These are phyloP conservation scores for Caenorhabditis inopinata DNA, from an alignment of 1,140 invertebrate species.

Conservation along the genomic window DNA sequence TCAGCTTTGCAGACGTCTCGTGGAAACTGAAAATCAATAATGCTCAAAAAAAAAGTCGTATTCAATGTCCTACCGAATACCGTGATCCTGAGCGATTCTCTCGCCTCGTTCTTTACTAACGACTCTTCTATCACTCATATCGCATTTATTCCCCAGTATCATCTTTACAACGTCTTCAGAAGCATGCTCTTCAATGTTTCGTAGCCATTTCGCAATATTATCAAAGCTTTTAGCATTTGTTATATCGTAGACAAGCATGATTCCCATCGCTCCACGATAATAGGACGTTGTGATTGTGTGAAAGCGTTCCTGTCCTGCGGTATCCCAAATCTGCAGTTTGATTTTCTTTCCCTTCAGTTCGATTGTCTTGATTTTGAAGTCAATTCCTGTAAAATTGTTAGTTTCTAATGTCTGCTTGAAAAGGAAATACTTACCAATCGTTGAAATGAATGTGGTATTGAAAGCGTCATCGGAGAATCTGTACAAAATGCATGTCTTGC, in stretches of 20 bases:
- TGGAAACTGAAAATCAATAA: no score
- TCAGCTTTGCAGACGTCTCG: no score
- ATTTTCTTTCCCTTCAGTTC: constrained; percentile 81
- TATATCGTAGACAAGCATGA: constrained; percentile 91
- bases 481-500: constrained; percentile 95
- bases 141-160: constrained; percentile 92
- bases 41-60: no score
- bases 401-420: no score
- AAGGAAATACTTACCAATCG: constrained; percentile 98
- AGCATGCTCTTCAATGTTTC: constrained; percentile 87
- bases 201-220: constrained; percentile 95
- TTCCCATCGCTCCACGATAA: constrained; percentile 89
- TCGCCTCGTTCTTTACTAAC: constrained; percentile 96
- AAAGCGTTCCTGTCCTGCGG: constrained; percentile 95
- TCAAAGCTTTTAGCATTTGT: constrained; percentile 97
- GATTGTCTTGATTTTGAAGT: no score
- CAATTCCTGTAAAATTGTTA: no score
- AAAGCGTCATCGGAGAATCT: constrained; percentile 99
- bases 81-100: constrained; percentile 88
- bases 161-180: constrained; percentile 85
- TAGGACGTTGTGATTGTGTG: constrained; percentile 90
- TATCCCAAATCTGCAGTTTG: constrained; percentile 94
- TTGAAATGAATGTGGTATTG: constrained; percentile 98
- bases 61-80: no score
- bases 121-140: constrained; percentile 91